Conservation (phyloP, 2,888 invertebrate genomes). For the Netelia fuscicornis region DNA sequence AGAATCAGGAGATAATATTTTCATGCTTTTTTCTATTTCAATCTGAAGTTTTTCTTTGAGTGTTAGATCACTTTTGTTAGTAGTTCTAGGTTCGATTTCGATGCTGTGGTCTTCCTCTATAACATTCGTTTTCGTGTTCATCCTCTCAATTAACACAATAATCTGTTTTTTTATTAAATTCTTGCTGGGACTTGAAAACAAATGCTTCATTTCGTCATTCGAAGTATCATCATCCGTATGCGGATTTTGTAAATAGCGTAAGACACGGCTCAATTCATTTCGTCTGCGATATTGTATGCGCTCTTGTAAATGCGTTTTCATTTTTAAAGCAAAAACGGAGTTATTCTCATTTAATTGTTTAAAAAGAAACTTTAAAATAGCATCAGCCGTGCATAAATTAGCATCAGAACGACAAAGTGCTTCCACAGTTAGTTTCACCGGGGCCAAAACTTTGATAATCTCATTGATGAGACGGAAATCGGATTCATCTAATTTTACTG, state of each 20-base stretch:
- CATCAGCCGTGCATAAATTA: not conserved
- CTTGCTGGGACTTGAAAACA: too few relatives aligned
- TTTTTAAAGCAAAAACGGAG: not conserved
- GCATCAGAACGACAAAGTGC: not conserved
- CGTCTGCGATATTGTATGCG: not conserved
- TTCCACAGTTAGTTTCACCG: not conserved
- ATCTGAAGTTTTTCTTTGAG: too few relatives aligned
- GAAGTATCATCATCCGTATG: too few relatives aligned
- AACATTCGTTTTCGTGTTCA: too few relatives aligned
- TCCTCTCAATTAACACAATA: too few relatives aligned
- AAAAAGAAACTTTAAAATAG: not conserved
- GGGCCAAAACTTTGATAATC: not conserved
- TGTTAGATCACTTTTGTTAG: too few relatives aligned
- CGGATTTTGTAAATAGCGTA: constrained; percentile 1
- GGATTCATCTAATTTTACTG: not conserved
- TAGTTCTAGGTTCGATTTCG: too few relatives aligned
- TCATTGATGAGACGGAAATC: not conserved
- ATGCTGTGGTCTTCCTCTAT: too few relatives aligned
- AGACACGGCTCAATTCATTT: not conserved
- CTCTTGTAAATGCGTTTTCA: not conserved
- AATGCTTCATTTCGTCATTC: too few relatives aligned
- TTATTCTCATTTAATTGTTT: not conserved
- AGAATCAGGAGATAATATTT: too few relatives aligned
- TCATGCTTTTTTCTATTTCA: too few relatives aligned
- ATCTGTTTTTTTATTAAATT: too few relatives aligned